phyloP scores from a whole-genome alignment of 2,113 vertebrate species.

The Uria lomvia region DNA sequence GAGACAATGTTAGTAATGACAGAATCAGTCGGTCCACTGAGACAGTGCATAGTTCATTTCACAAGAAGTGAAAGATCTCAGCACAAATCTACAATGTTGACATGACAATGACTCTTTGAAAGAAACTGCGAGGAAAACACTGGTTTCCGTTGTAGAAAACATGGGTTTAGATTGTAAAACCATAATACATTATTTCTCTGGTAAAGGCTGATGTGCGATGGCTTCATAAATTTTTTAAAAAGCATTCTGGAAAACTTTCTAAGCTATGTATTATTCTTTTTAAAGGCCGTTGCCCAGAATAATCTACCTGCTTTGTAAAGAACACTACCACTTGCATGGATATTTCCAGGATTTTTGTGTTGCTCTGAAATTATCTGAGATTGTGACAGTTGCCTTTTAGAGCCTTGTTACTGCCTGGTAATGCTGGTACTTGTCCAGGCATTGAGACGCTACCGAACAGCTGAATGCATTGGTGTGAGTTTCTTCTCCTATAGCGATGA shows the following conservation, averaged over 20 bases:
- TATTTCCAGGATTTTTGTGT: conserved; percentile 21
- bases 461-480: not conserved
- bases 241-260: not conserved
- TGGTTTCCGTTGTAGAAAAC: not conserved
- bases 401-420: not conserved
- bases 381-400: not conserved
- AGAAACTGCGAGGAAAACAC: not conserved
- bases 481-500: not conserved
- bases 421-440: not conserved
- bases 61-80: conserved; percentile 9
- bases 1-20: conserved; percentile 15
- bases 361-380: not conserved
- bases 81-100: not conserved
- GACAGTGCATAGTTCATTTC: not conserved
- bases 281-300: not conserved
- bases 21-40: conserved; percentile 15
- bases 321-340: not conserved
- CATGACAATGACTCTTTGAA: not conserved
- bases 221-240: not conserved
- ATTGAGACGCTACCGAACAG: not conserved
- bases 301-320: not conserved
- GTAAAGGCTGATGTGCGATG: not conserved
- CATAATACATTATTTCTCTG: not conserved
- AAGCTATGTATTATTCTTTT: not conserved
- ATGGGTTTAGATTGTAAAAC: not conserved